phyloP scores from a whole-genome alignment of 2,888 invertebrate species.

The Aproaerema taeniolella region DNA sequence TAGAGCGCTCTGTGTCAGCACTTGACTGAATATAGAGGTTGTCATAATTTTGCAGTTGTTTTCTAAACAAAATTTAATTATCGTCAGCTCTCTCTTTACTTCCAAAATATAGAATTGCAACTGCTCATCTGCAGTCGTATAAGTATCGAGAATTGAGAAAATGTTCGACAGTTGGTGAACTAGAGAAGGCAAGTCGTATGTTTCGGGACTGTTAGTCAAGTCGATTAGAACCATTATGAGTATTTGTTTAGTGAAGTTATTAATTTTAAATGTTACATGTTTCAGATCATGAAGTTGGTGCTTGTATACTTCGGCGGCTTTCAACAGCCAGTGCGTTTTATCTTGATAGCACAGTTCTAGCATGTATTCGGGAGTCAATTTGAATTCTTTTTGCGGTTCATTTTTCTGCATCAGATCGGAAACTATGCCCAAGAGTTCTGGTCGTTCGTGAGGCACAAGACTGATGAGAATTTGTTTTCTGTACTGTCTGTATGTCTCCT shows the following conservation, averaged over 20 bases:
- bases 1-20: constrained; percentile 62
- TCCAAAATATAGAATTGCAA: constrained; percentile 68
- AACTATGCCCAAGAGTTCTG: constrained; percentile 46
- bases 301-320: constrained; percentile 65
- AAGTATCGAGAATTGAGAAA: constrained; percentile 67
- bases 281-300: constrained; percentile 64
- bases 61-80: constrained; percentile 69
- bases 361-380: constrained; percentile 70
- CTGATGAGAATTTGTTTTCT: constrained; percentile 65
- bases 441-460: constrained; percentile 53
- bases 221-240: constrained; percentile 70
- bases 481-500: constrained; percentile 55
- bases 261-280: constrained; percentile 67
- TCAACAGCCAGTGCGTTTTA: constrained; percentile 66
- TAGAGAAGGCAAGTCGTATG: constrained; percentile 60
- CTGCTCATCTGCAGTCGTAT: constrained; percentile 57
- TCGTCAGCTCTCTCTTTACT: constrained; percentile 66
- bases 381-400: constrained; percentile 61
- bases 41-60: constrained; percentile 71
- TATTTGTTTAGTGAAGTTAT: constrained; percentile 69
- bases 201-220: constrained; percentile 65
- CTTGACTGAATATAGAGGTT: constrained; percentile 67
- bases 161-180: constrained; percentile 65
- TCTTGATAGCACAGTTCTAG: constrained; percentile 68
- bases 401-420: constrained; percentile 56